Evolutionary conservation across 2,113 vertebrate genomes (phyloP).

Genomic region (Rhinoderma darwinii): DNA sequence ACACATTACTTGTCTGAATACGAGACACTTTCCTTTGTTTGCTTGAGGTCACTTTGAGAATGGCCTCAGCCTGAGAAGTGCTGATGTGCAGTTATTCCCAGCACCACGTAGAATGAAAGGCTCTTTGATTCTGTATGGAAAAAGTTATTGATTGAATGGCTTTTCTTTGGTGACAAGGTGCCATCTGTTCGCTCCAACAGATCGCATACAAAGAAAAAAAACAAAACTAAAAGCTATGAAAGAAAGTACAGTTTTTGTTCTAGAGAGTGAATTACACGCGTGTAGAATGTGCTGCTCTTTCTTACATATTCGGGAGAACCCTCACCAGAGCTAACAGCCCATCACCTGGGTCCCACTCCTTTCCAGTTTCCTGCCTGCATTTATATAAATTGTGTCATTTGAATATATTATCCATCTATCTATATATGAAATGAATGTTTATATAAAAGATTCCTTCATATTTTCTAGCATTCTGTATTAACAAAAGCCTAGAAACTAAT

Average conservation of each 20-base stretch:
- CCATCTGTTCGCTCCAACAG: slow-evolving; percentile 40
- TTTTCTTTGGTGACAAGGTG: slow-evolving; percentile 47
- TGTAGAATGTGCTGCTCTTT: background rate
- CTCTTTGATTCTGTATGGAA: slow-evolving; percentile 32
- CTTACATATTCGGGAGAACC: background rate
- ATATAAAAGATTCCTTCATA: no score
- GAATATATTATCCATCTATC: no score
- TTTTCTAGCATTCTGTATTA: no score
- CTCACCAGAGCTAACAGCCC: background rate
- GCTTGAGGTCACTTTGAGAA: slow-evolving; percentile 37
- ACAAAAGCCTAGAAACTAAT: no score
- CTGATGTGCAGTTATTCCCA: slow-evolving; percentile 39
- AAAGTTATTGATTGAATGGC: slow-evolving; percentile 45
- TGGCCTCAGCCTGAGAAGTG: slow-evolving; percentile 35
- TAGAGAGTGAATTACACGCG: background rate
- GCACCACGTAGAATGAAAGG: slow-evolving; percentile 41
- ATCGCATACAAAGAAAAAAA: background rate
- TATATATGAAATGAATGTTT: no score
- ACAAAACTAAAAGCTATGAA: background rate
- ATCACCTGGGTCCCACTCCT: background rate
- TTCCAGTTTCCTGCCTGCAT: background rate
- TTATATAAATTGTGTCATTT: background rate
- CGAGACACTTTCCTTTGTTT: slow-evolving; percentile 43
- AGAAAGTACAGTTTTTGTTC: slow-evolving; percentile 36
- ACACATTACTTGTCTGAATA: slow-evolving; percentile 25